Evolutionary conservation across 2,113 vertebrate species (phyloP).

Genomic region (Physeter macrocephalus): DNA sequence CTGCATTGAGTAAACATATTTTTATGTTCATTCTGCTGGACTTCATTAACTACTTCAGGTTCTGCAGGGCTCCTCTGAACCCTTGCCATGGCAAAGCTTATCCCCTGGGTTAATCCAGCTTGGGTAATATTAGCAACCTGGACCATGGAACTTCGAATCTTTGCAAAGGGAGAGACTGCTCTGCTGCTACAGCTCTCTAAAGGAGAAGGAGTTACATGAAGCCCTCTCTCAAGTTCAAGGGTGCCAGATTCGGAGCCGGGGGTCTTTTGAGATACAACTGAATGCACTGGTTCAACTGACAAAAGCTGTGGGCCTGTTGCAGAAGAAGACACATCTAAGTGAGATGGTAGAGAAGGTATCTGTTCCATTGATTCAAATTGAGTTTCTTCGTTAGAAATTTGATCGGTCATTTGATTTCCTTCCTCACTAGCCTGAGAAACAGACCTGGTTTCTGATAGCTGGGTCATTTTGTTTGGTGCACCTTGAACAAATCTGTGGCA

Average conservation of each 20-base stretch:
- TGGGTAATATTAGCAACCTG: slow-evolving; percentile 97
- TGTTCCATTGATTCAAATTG: slow-evolving; percentile 39
- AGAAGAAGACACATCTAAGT: slow-evolving; percentile 86
- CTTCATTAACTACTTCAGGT: slow-evolving; percentile 83
- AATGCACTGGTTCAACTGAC: slow-evolving; percentile 82
- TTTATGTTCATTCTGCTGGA: slow-evolving; percentile 89
- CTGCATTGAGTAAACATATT: slow-evolving; percentile 99
- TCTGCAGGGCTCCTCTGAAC: slow-evolving; percentile 98
- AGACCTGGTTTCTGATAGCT: slow-evolving; percentile 66
- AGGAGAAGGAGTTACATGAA: slow-evolving; percentile 83
- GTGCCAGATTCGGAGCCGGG: slow-evolving; percentile 76
- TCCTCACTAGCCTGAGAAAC: slow-evolving; percentile 54
- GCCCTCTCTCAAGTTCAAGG: slow-evolving; percentile 82
- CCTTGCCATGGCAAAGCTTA: slow-evolving; percentile 95
- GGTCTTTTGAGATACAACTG: slow-evolving; percentile 80
- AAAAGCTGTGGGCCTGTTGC: slow-evolving; percentile 82
- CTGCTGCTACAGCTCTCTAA: slow-evolving; percentile 89
- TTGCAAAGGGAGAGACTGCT: slow-evolving; percentile 96
- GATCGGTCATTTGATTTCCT: background rate
- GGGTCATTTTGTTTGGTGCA: slow-evolving; percentile 83
- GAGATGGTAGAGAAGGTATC: slow-evolving; percentile 88
- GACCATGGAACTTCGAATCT: slow-evolving; percentile 97
- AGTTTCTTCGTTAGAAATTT: background rate
- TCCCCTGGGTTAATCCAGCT: slow-evolving; percentile 94
- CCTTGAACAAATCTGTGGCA: slow-evolving; percentile 95